Conservation (phyloP, 2,113 vertebrate genomes). For the Jaculus jaculus region DNA sequence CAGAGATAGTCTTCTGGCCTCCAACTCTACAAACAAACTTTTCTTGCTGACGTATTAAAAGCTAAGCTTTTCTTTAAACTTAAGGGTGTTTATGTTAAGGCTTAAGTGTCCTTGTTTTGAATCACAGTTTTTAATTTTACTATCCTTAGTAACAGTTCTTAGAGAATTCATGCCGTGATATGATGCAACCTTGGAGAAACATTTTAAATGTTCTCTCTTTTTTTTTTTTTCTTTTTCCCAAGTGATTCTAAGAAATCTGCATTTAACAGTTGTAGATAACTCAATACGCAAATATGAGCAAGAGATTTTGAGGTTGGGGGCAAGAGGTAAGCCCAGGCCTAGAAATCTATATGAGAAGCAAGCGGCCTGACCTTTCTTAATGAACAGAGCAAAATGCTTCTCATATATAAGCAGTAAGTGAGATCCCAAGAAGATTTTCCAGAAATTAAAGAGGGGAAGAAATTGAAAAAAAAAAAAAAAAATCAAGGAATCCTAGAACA, state of each 20-base stretch:
- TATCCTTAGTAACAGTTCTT: neutral
- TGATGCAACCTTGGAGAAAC: slow-evolving; percentile 14
- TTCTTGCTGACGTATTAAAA: neutral
- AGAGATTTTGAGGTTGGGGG: neutral
- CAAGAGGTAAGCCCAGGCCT: fast-evolving
- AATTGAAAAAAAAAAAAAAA: neutral
- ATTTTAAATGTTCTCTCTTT: neutral
- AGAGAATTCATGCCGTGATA: neutral
- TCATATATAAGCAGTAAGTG: neutral
- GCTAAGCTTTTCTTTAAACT: slow-evolving; percentile 15
- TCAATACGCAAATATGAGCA: neutral
- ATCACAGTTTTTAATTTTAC: neutral
- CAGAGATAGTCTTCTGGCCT: neutral
- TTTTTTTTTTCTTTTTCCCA: neutral
- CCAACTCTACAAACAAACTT: neutral
- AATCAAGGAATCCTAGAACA: neutral
- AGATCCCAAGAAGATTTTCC: neutral
- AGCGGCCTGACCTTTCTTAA: neutral
- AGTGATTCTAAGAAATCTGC: neutral
- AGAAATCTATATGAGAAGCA: neutral
- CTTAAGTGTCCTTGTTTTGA: slow-evolving; percentile 27
- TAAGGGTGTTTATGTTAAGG: slow-evolving; percentile 14
- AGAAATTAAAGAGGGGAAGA: neutral
- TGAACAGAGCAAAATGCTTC: neutral
- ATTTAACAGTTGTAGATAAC: neutral